A percentile compares a stretch with the other conserved stretches of the same genome.
Conservation (phyloP, 2,888 invertebrate species). For the Cheilosia pagana region DNA sequence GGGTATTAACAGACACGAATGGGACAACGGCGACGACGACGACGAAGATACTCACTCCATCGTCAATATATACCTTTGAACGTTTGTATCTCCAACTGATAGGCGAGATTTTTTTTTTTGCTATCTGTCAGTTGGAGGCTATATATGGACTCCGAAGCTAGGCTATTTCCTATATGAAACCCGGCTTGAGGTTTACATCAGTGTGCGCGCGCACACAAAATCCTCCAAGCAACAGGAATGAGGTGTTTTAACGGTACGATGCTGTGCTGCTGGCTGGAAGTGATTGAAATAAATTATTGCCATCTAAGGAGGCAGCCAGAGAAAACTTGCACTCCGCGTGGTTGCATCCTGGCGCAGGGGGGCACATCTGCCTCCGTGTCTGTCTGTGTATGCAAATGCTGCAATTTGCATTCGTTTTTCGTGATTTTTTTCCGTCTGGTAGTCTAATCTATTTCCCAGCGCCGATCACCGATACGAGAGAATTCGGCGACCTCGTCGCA, state of each 20-base stretch:
- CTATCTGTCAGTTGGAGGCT: conserved; percentile 59
- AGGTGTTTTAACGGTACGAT: conserved; percentile 68
- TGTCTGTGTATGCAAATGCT: conserved; percentile 58
- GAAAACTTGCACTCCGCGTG: conserved; percentile 24
- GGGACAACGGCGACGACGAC: conserved; percentile 26
- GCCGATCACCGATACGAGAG: conserved; percentile 12
- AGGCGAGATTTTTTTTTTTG: conserved; percentile 40
- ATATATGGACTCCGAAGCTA: conserved; percentile 55
- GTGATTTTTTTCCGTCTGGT: conserved; percentile 31
- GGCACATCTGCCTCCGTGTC: conserved; percentile 19
- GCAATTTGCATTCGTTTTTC: conserved; percentile 42
- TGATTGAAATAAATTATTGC: conserved; percentile 69
- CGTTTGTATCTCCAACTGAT: conserved; percentile 42
- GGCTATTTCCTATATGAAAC: conserved; percentile 51
- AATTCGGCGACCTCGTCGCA: conserved; percentile 45
- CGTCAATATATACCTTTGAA: conserved; percentile 42
- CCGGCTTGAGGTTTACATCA: conserved; percentile 12
- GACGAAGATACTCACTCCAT: conserved; percentile 30
- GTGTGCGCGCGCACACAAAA: conserved; percentile 17
- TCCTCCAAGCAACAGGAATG: conserved; percentile 58
- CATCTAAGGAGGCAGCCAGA: conserved; percentile 20
- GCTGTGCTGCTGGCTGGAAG: conserved; percentile 38
- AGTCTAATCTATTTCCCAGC: conserved; percentile 50
- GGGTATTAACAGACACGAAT: conserved; percentile 53
- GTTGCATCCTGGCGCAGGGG: not conserved